Evolutionary conservation across 2,797 vertebrate species (phyloP).

Genomic region (Leptoclinus maculatus): DNA sequence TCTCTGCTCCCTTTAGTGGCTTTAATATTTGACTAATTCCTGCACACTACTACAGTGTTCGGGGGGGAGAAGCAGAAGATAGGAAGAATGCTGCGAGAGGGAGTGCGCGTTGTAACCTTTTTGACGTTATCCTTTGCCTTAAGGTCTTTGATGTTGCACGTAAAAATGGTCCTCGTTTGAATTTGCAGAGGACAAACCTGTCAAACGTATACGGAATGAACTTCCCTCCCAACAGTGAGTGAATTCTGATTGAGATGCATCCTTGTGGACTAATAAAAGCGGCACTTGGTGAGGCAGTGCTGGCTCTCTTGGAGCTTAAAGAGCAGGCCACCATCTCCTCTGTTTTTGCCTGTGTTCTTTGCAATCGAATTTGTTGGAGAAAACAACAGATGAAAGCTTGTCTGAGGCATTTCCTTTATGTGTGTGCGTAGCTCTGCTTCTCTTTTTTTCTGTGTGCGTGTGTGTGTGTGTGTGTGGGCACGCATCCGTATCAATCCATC

Average conservation of each 20-base stretch:
- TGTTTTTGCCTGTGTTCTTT: slow-evolving; percentile 63
- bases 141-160: slow-evolving; percentile 49
- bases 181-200: slow-evolving; percentile 13
- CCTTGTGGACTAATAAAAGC: slow-evolving; percentile 57
- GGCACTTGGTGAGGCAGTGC: slow-evolving; percentile 41
- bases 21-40: slow-evolving; percentile 62
- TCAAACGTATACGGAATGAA: slow-evolving; percentile 46
- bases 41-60: background rate
- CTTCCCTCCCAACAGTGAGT: background rate
- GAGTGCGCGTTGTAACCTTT: slow-evolving; percentile 33
- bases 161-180: slow-evolving; percentile 14
- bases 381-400: slow-evolving; percentile 79
- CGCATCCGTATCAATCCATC: slow-evolving; percentile 70
- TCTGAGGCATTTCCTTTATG: slow-evolving; percentile 67
- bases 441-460: background rate
- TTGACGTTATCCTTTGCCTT: slow-evolving; percentile 42
- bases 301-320: slow-evolving; percentile 61
- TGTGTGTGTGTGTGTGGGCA: slow-evolving; percentile 27
- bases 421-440: slow-evolving; percentile 24
- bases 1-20: slow-evolving; percentile 25
- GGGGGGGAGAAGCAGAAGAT: slow-evolving; percentile 19
- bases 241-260: slow-evolving; percentile 50
- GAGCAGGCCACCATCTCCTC: slow-evolving; percentile 49
- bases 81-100: background rate
- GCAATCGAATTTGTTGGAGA: slow-evolving; percentile 77